Evolutionary conservation across 2,888 invertebrate genomes (phyloP).

Genomic region (Stenichneumon culpator): DNA sequence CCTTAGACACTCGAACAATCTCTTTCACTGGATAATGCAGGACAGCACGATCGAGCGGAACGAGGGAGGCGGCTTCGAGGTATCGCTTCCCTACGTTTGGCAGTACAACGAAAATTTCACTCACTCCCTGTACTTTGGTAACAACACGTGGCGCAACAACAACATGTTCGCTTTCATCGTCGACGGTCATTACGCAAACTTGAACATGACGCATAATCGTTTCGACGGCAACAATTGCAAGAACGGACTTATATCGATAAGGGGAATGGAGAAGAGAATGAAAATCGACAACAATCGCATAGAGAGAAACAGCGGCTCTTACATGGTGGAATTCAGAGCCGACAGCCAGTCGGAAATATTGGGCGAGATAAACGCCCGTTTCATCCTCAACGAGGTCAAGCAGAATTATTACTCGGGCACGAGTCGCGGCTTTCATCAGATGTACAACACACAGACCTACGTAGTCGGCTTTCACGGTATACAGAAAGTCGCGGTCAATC

Average conservation of each 20-base stretch:
- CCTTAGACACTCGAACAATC: slow-evolving; percentile 97
- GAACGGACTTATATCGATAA: slow-evolving; percentile 91
- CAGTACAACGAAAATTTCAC: slow-evolving; percentile 97
- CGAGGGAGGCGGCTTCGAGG: slow-evolving; percentile 93
- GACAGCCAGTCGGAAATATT: slow-evolving; percentile 97
- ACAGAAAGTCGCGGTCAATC: slow-evolving; percentile 95
- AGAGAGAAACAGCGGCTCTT: slow-evolving; percentile 92
- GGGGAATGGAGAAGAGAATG: slow-evolving; percentile 99
- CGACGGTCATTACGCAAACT: slow-evolving; percentile 97
- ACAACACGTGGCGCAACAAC: slow-evolving; percentile 95
- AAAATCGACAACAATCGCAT: slow-evolving; percentile 93
- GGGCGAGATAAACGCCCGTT: slow-evolving; percentile 93
- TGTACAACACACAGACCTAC: slow-evolving; percentile 88
- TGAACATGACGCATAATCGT: slow-evolving; percentile 94
- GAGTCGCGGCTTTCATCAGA: slow-evolving; percentile 82
- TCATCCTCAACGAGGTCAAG: slow-evolving; percentile 92
- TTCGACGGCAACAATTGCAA: slow-evolving; percentile 95
- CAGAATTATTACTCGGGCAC: slow-evolving; percentile 87
- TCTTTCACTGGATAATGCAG: slow-evolving; percentile 97
- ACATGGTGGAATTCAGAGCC: slow-evolving; percentile 94
- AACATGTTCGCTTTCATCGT: slow-evolving; percentile 93
- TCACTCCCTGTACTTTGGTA: slow-evolving; percentile 94
- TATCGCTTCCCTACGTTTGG: slow-evolving; percentile 97
- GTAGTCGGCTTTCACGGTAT: slow-evolving; percentile 97
- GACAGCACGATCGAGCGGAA: slow-evolving; percentile 95